A percentile compares a stretch with the other conserved stretches of the same genome.
Conservation (phyloP, 2,888 invertebrate genomes). For the Amblyteles armatorius region DNA sequence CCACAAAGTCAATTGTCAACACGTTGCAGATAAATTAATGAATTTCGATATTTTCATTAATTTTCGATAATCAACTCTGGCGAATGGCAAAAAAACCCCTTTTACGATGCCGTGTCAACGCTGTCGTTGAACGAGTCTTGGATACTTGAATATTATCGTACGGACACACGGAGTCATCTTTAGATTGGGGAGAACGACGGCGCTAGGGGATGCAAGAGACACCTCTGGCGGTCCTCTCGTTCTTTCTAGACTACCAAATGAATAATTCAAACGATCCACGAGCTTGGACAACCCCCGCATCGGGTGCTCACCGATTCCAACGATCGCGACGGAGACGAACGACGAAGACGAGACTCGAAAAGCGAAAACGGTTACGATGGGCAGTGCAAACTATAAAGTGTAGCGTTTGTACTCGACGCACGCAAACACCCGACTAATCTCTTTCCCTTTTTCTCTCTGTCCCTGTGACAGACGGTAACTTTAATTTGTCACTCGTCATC, state of each 20-base stretch:
- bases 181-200: constrained; percentile 8
- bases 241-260: constrained; percentile 66
- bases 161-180: neutral
- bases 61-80: neutral
- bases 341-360: constrained; percentile 33
- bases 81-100: neutral
- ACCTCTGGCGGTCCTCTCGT: constrained; percentile 26
- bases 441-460: constrained; percentile 17
- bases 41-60: neutral
- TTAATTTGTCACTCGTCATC: neutral
- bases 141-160: constrained; percentile 55
- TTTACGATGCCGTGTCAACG: constrained; percentile 42
- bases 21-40: neutral
- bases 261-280: constrained; percentile 72
- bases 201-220: constrained; percentile 44
- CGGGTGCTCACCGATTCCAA: constrained; percentile 68
- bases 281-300: constrained; percentile 45
- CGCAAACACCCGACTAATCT: constrained; percentile 46
- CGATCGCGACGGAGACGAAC: constrained; percentile 52
- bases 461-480: neutral
- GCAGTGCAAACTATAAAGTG: constrained; percentile 47
- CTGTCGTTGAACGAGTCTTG: constrained; percentile 49
- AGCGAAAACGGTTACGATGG: constrained; percentile 49
- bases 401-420: constrained; percentile 48
- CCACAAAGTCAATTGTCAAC: neutral